phyloP scores from a whole-genome alignment of 2,797 vertebrate genomes.

The Morelia viridis region DNA sequence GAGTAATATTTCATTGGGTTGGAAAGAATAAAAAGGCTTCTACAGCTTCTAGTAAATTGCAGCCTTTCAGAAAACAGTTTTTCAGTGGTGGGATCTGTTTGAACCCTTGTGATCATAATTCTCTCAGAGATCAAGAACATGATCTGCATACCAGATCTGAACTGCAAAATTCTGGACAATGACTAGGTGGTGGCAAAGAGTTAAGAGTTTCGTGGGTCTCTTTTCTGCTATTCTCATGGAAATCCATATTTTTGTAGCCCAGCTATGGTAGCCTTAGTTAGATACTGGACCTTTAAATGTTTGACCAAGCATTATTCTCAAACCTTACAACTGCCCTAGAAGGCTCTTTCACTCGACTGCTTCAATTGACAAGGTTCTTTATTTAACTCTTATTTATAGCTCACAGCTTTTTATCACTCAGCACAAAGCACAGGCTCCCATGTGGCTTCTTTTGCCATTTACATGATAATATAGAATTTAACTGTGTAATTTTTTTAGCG shows the following conservation, averaged over 20 bases:
- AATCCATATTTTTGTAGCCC: neutral
- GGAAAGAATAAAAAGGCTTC: constrained; percentile 7
- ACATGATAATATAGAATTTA: constrained; percentile 68
- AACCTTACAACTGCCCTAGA: constrained; percentile 31
- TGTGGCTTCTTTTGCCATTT: constrained; percentile 58
- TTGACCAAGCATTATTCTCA: constrained; percentile 45
- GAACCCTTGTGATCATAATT: neutral
- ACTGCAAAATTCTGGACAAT: neutral
- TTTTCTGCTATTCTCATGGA: neutral
- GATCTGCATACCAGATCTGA: neutral
- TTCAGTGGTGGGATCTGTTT: constrained; percentile 8
- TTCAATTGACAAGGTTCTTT: constrained; percentile 62
- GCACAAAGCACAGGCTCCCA: constrained; percentile 66
- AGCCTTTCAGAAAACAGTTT: neutral
- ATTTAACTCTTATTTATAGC: constrained; percentile 69
- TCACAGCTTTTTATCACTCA: constrained; percentile 60
- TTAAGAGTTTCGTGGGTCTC: neutral
- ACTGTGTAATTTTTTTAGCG: constrained; percentile 53
- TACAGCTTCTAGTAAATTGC: constrained; percentile 11
- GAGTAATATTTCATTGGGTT: neutral
- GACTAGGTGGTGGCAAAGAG: neutral
- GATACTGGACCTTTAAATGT: constrained; percentile 6
- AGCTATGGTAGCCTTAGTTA: neutral
- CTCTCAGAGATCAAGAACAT: neutral
- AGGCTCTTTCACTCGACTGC: constrained; percentile 58